A percentile compares a stretch with the other conserved stretches of the same genome.
Conservation (phyloP, 35 echinoderm and acorn worm species). For the Heliocidaris tuberculata region DNA sequence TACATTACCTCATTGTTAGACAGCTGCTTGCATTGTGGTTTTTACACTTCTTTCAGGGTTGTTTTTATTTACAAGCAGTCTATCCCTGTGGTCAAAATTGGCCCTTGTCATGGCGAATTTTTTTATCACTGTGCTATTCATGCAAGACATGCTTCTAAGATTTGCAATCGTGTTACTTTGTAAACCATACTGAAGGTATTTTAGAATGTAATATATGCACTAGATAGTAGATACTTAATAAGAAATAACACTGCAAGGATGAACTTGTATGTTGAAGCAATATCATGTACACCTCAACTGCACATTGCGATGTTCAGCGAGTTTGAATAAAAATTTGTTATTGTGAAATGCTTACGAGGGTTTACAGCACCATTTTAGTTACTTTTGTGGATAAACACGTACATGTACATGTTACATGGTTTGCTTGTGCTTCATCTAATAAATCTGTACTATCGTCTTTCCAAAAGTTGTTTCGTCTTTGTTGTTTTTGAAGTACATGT, state of each 20-base stretch:
- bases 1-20: neutral
- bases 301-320: neutral
- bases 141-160: neutral
- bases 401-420: neutral
- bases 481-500: neutral
- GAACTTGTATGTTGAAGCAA: neutral
- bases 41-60: neutral
- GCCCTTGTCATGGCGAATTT: neutral
- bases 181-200: neutral
- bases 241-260: neutral
- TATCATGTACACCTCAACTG: neutral
- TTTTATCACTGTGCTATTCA: neutral
- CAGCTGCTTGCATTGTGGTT: neutral
- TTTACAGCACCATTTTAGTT: neutral
- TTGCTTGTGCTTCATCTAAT: conserved; percentile 11
- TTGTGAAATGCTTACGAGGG: neutral
- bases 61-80: neutral
- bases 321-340: neutral
- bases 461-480: neutral
- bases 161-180: neutral
- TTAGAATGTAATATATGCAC: neutral
- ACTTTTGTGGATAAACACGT: neutral
- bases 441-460: neutral
- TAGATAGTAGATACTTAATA: neutral
- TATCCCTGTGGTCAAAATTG: neutral